These are phyloP conservation scores for Cochlearius cochlearius DNA, from an alignment of 2,113 vertebrate genomes.

Conservation along the genomic window DNA sequence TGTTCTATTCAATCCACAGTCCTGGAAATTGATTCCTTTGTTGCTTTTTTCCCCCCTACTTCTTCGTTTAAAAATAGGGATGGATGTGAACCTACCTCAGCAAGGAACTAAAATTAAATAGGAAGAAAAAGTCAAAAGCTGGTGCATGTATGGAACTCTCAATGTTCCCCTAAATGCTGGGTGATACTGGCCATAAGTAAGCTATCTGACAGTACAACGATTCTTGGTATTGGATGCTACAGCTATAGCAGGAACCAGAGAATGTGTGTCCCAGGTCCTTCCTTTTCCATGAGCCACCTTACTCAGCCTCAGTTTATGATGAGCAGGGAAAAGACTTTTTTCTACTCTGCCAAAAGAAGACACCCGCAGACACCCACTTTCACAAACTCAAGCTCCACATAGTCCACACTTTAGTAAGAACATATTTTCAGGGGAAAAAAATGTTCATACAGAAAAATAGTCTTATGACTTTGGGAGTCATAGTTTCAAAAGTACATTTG, in stretches of 20 bases:
- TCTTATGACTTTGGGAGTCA: not conserved
- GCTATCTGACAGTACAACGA: fast-evolving
- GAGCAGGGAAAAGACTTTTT: not conserved
- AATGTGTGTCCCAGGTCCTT: fast-evolving
- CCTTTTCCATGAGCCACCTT: not conserved
- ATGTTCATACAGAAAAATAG: not conserved
- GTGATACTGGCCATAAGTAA: not conserved
- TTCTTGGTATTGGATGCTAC: not conserved
- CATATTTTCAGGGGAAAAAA: not conserved
- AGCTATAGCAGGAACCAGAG: not conserved
- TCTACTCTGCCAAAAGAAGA: not conserved
- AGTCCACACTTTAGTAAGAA: not conserved
- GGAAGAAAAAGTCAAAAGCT: not conserved
- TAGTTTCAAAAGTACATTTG: not conserved
- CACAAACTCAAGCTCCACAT: not conserved
- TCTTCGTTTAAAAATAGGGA: not conserved
- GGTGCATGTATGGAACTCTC: not conserved
- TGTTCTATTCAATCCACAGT: not conserved
- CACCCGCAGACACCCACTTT: not conserved
- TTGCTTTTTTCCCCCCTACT: not conserved
- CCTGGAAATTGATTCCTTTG: not conserved
- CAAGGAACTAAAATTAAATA: not conserved
- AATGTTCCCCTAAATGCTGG: not conserved
- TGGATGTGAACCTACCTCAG: not conserved
- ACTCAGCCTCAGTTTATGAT: not conserved